Evolutionary conservation across 2,888 invertebrate genomes (phyloP), one percentile per base, ranked within the genome.

Genomic region (Heteromurus nitidus): DNA sequence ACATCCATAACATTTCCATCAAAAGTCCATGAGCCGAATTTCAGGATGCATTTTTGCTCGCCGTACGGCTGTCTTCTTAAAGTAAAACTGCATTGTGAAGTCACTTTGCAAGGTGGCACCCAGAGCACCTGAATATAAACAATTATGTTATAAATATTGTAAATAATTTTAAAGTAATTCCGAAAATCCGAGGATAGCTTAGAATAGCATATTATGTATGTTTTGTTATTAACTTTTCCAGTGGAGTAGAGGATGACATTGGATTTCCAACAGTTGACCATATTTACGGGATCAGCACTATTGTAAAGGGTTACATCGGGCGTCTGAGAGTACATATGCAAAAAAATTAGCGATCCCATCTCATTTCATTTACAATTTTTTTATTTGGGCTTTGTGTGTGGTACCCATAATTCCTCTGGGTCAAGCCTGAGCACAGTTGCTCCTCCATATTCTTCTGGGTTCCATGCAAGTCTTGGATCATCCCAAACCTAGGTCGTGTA

Each of bases 21-120:
- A 47, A 68, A 82, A 20, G 83, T 83, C 85, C 85, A 85, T n/a
- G 80, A 81, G 0, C 85, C 74, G 53, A 83, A 85, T 53, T 82
- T 80, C 11, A 84, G 22, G 7, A 13, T 69, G 60, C 85, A 85
- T 28, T 42, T 68, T 22, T 85, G 85, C n/a, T 75, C 80, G 7
- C 72, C 83, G 36, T 70, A 82, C 3, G 83, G 83, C 18, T 64
- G 20, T 11, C 13, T 36, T 18, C 50, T 58, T 5, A 83, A 30
- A 1, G 72, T 74, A 13, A 82, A 26, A 36, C 77, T 68, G 28
- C 85, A 85, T 2, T 65, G 30, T 3, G 83, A 53, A 26, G 26
- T 62, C 58, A 83, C 26, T 22, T 82, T 70, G 67, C 85, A 85
- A 22, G 83, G 62, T 22, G 83, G 83, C 16, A 85, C 82, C 82